These are phyloP conservation scores for Rhabdornis inornatus DNA, from an alignment of 2,113 vertebrate species.

Conservation along the genomic window DNA sequence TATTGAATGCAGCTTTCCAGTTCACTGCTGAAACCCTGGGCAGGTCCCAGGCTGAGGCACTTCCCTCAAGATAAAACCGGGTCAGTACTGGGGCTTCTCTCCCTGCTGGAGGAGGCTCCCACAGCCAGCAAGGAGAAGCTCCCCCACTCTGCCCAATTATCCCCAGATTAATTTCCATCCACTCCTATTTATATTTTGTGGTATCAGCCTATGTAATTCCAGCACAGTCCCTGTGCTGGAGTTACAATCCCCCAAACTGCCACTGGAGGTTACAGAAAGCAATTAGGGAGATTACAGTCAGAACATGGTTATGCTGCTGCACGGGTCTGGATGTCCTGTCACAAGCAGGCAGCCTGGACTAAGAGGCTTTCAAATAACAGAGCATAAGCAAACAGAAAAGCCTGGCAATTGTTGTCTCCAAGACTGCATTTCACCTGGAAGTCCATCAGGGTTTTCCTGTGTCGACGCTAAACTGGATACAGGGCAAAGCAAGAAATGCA, in stretches of 20 bases:
- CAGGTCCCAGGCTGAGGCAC: background rate
- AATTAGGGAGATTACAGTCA: background rate
- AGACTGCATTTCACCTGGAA: background rate
- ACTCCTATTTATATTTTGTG: background rate
- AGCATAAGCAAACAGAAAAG: background rate
- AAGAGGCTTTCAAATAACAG: background rate
- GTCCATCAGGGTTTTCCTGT: background rate
- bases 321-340: background rate
- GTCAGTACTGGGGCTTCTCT: background rate
- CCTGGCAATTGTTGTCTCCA: background rate
- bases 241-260: background rate
- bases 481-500: background rate
- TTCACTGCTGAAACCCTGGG: background rate
- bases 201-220: background rate
- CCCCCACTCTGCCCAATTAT: background rate
- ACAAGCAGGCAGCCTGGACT: background rate
- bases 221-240: background rate
- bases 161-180: background rate
- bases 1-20: conserved; percentile 20
- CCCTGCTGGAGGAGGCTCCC: background rate
- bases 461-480: background rate
- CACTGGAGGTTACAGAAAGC: background rate
- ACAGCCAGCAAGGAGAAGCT: background rate
- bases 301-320: background rate
- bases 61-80: background rate